Base-by-base conservation (phyloP, 2,113 vertebrate genomes). In the Paradisaea rubra region DNA sequence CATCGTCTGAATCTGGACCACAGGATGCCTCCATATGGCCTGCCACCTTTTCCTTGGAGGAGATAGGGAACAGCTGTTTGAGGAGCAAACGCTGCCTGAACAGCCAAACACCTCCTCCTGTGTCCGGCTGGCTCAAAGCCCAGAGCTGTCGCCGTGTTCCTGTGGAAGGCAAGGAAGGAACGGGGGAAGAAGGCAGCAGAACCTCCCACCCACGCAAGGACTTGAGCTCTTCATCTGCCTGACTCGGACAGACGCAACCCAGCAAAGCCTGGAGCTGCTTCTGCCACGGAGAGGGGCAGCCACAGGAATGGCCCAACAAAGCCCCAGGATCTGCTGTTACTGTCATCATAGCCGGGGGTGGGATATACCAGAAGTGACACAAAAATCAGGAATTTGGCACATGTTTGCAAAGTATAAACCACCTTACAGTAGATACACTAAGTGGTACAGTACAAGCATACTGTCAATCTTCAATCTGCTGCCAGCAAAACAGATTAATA, bases 21-120 rank as follows among this genome's bases (percentile, higher is more conserved):
- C 76, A 84, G 92, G 95, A 96, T 86, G 92, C 83, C 88, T 96
- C 96, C 96, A 96, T 96, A 95, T 96, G 96, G 94, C 95, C 91
- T 92, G 96, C 94, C 94, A 96, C 96, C 96, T 94, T 96, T 68
- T 93, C 80, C 86, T 95, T 88, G 94, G 96, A 96, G 95, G 72
- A 93, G 95, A 95, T 93, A 88, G 94, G 88, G 92, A 96, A 94
- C 96, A 96, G 96, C 92, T 96, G 96, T 44, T 93, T 92, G 91
- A 94, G 83, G 94, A 95, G 95, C 92, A 92, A 95, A 92, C 1
- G 52, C 88, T 96, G 96, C 95, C 96, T 52, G 24, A 91, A 83
- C 82, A 93, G 92, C 88, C 94, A 73, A 95, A 94, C 96, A 94
- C 91, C 94, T 93, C 96, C 95, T 92, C 96, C 86, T 91, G 95